Percentiles rank a stretch among this genome's conserved stretches.
phyloP scores from a whole-genome alignment of 2,888 invertebrate genomes.

The Dysmachus trigonus region DNA sequence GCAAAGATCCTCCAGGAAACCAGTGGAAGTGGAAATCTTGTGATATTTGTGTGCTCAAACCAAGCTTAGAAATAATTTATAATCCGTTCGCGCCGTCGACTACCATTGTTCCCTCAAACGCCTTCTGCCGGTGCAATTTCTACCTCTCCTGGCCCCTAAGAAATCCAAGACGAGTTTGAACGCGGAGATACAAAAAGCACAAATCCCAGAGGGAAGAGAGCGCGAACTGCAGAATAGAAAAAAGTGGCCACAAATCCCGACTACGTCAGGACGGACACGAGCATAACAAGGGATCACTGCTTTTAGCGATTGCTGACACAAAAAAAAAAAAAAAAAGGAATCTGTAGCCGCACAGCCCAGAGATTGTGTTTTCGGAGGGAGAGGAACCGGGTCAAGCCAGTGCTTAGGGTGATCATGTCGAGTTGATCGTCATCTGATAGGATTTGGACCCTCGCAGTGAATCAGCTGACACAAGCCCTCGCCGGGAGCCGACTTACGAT shows the following conservation, averaged over 20 bases:
- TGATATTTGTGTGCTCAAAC: slow-evolving; percentile 37
- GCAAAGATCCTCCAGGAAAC: not conserved
- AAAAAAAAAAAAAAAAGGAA: not conserved
- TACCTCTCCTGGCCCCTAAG: slow-evolving; percentile 10
- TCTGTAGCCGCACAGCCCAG: not conserved
- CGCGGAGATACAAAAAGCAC: not conserved
- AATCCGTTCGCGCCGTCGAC: not conserved
- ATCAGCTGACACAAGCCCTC: slow-evolving; percentile 10
- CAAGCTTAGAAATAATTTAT: slow-evolving; percentile 30
- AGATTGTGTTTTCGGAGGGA: not conserved
- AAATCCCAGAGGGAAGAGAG: not conserved
- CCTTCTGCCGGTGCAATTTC: not conserved
- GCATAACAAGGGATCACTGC: slow-evolving; percentile 21
- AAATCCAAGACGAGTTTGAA: not conserved
- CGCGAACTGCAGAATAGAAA: not conserved
- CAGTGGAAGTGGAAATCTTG: not conserved
- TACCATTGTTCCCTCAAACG: slow-evolving; percentile 24
- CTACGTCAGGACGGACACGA: slow-evolving; percentile 27
- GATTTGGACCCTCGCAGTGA: not conserved
- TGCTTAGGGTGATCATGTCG: slow-evolving; percentile 38
- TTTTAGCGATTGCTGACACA: not conserved
- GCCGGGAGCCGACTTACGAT: not conserved
- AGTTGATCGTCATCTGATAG: not conserved
- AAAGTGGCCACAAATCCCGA: slow-evolving; percentile 21
- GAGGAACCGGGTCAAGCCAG: not conserved